These are phyloP conservation scores for Mimumesa dahlbomi DNA, from an alignment of 2,888 invertebrate genomes.

Conservation along the genomic window DNA sequence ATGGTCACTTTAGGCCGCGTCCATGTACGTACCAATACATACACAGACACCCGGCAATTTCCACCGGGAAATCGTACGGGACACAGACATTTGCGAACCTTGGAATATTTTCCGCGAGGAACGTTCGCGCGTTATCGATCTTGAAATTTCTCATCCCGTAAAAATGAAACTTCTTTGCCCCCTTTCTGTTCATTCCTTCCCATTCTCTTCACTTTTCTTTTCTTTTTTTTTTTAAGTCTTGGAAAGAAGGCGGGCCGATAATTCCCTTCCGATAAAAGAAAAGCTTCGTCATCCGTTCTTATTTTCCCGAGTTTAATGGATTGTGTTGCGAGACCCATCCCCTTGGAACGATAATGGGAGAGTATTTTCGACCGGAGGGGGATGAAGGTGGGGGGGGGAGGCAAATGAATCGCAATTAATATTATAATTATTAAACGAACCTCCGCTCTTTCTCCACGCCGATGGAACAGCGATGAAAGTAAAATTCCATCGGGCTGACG, in stretches of 20 bases:
- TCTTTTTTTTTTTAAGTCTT: neutral
- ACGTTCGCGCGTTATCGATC: conserved; percentile 47
- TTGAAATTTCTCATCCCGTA: neutral
- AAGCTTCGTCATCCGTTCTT: conserved; percentile 50
- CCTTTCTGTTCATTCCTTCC: neutral
- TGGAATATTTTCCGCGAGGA: too few species aligned
- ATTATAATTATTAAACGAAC: conserved; percentile 23
- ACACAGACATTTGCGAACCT: too few species aligned
- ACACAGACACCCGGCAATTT: too few species aligned
- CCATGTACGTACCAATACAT: too few species aligned
- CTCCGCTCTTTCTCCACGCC: neutral
- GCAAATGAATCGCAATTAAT: conserved; percentile 20
- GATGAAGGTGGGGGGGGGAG: too few species aligned
- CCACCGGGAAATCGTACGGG: too few species aligned
- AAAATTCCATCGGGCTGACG: neutral
- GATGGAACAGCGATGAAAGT: neutral
- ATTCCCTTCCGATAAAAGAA: conserved; percentile 44
- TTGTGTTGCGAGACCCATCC: conserved; percentile 46
- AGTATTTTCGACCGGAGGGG: conserved; percentile 27
- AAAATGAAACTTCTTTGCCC: conserved; percentile 35
- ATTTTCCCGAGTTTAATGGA: conserved; percentile 51
- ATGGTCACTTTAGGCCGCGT: too few species aligned
- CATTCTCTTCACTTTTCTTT: neutral
- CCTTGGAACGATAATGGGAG: conserved; percentile 30
- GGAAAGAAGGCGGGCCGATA: conserved; percentile 29